phyloP scores from a whole-genome alignment of 2,888 invertebrate genomes.

The Brachypterus glaber region DNA sequence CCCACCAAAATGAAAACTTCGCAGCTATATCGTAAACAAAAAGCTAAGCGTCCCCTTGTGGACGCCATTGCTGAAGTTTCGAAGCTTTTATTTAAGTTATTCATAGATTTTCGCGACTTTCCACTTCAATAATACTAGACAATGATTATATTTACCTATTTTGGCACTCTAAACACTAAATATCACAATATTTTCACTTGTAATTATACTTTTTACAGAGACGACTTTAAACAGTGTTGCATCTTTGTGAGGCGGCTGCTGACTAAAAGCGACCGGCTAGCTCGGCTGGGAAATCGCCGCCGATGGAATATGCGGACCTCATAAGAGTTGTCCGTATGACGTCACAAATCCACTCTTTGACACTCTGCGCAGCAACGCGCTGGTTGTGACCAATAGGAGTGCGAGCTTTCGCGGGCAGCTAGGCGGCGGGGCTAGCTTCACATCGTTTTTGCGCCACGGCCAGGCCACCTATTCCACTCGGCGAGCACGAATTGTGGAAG shows the following conservation, averaged over 20 bases:
- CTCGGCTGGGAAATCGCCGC: constrained; percentile 24
- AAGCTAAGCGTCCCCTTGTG: too few species aligned
- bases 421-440: constrained; percentile 32
- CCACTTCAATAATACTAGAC: too few species aligned
- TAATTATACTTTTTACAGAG: constrained; percentile 33
- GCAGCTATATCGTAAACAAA: too few species aligned
- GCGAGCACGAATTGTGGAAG: constrained; percentile 39
- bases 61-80: too few species aligned
- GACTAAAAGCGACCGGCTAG: constrained; percentile 37
- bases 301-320: constrained; percentile 23
- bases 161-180: constrained; percentile 42
- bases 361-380: constrained; percentile 25
- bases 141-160: constrained; percentile 36
- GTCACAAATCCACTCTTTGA: constrained; percentile 30
- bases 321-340: constrained; percentile 27
- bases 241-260: constrained; percentile 35
- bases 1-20: too few species aligned
- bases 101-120: too few species aligned
- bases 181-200: constrained; percentile 42
- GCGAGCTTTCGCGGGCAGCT: constrained; percentile 31
- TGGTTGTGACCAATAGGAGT: constrained; percentile 27
- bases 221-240: constrained; percentile 35
- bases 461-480: constrained; percentile 27
- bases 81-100: too few species aligned
- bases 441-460: constrained; percentile 30